Evolutionary conservation across 1,140 invertebrate species (phyloP), one percentile per base, ranked within the genome.

Genomic region (Adelges cooleyi): DNA sequence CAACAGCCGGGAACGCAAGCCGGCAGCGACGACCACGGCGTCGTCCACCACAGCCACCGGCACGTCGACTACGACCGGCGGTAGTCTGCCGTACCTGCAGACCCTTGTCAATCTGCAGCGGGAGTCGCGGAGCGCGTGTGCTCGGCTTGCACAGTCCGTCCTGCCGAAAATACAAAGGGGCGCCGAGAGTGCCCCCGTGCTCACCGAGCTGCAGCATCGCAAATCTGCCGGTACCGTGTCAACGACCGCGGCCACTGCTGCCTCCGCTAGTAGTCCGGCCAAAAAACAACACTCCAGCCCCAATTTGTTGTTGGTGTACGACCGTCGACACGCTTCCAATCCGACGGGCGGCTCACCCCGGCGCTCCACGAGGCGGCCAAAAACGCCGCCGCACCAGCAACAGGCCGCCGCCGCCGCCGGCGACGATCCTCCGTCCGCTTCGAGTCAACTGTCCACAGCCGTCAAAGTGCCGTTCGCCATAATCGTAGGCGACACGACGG

Each of bases 1-100:
- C 65, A 70, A 70, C 54, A 68, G 67, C n/a, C 48, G 69, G 22
- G 69, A 70, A 22, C 65, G 66, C 20, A 70, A 69, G 36, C 11
- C 48, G 1, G 49, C 15, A 9, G 13, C 33, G 17, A 13, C 50
- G n/a, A 13, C 50, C 10, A n/a, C 62, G 42, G 51, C 29, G 0
- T n/a, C 8, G 0, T n/a, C 53, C 8, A 9, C 53, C 15, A 38
- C 15, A 9, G 15, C 20, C 0, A 9, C 38, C 0, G 33, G 2
- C 18, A 36, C 33, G 15, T 18, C 53, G 23, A 40, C 53, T 13
- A 38, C 44, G 3, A 65, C 56, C n/a, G 17, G 23, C 5, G 51
- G 36, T 23, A 62, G 20, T n/a, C 42, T 69, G n/a, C 69, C 69
- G 17, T 70, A 70, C 25, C 50, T 69, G 20, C 69, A 70, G 52